Conservation (phyloP, 2,113 vertebrate genomes). For the Anser brachyrhynchus region DNA sequence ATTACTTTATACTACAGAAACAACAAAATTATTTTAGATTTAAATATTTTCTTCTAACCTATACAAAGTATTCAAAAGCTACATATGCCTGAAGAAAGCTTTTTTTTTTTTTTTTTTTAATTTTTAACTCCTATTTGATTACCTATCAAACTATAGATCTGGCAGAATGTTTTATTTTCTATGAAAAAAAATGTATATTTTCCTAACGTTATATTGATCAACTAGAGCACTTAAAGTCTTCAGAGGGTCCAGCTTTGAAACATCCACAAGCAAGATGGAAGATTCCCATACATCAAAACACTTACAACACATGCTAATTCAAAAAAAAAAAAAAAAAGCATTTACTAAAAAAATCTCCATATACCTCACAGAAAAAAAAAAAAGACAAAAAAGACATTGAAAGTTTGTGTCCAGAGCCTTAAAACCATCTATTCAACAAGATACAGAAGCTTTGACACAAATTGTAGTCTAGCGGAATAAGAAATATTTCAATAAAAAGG, state of each 20-base stretch:
- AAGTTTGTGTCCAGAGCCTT: slow-evolving; percentile 37
- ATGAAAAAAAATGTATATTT: neutral
- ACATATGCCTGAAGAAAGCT: neutral
- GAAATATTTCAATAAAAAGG: slow-evolving; percentile 6
- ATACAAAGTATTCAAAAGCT: neutral
- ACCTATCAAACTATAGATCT: neutral
- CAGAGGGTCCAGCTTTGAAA: slow-evolving; percentile 11
- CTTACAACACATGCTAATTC: neutral
- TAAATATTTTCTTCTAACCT: neutral
- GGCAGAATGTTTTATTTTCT: neutral
- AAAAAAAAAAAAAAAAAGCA: neutral
- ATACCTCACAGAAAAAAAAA: neutral
- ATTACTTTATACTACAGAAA: neutral
- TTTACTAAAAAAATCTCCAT: slow-evolving; percentile 44
- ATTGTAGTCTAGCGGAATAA: neutral
- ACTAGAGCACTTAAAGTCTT: neutral
- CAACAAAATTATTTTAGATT: neutral
- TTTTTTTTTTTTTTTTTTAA: neutral
- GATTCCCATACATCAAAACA: neutral
- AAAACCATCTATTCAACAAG: slow-evolving; percentile 20
- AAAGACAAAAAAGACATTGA: neutral
- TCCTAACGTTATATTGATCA: neutral
- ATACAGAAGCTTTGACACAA: slow-evolving; percentile 20
- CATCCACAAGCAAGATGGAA: neutral
- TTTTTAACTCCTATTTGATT: neutral